Base-by-base conservation (phyloP, 2,888 invertebrate species). In the Chloroclystis v-ata region DNA sequence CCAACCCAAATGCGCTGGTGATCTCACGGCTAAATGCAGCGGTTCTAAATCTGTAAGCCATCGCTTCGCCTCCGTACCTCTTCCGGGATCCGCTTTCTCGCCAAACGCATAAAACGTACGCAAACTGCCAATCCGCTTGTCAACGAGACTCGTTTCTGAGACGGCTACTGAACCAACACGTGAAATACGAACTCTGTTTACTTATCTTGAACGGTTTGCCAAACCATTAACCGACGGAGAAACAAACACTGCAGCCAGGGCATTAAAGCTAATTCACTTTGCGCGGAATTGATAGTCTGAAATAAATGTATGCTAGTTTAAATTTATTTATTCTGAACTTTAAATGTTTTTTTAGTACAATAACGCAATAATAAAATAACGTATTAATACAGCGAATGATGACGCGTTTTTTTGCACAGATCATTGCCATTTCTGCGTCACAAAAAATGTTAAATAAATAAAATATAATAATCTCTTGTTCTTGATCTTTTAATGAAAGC, bases 1-100 rank as follows among this genome's bases (percentile, higher is more conserved):
- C 54, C 53, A 61, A 67, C 56, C 57, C 59, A 63, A 76, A 77
- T 78, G 70, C 73, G 72, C 63, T 65, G 65, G 65, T 84, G 82
- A 84, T 80, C 78, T 82, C 81, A 83, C 70, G 61, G 78, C 79
- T 80, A 82, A 82, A 84, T 80, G 78, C 78, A 81, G 78, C 74
- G 59, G 60, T 65, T 75, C 81, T 84, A 82, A 82, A 82, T 83
- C 73, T 66, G 82, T 82, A 75, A 70, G 69, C 70, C 67, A 74
- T 76, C 69, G 67, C 67, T 73, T 76, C 69, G 67, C 37, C 69
- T 66, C 43, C 63, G 69, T 68, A 69, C 67, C 69, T 71, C 76
- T 82, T 82, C 82, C 80, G 78, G 77, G 76, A 75, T 73, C 69
- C 69, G 75, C 78, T 78, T 82, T 82, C 80, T 78, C 75, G 76